Percentiles rank a stretch among this genome's conserved stretches.
phyloP scores from a whole-genome alignment of 1,140 invertebrate species.

The Nomia melanderi region DNA sequence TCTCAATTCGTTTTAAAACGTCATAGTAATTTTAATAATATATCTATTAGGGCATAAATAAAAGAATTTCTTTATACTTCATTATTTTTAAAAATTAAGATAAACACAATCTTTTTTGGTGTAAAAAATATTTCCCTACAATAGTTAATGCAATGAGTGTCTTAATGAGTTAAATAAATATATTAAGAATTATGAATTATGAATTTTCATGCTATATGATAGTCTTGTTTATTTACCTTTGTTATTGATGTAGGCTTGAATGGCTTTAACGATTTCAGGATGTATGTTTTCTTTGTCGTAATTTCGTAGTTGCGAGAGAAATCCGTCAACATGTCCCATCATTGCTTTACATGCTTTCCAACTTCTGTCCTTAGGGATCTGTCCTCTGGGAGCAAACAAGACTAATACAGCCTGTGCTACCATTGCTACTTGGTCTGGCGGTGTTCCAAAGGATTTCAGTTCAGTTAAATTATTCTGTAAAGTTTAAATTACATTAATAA shows the following conservation, averaged over 20 bases:
- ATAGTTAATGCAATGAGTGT: too few species aligned
- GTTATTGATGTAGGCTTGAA: slow-evolving; percentile 81
- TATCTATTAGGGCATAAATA: too few species aligned
- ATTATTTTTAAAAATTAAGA: too few species aligned
- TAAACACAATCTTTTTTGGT: too few species aligned
- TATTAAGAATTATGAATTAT: too few species aligned
- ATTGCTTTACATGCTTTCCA: slow-evolving; percentile 95
- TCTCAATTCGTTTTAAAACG: too few species aligned
- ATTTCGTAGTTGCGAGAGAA: slow-evolving; percentile 91
- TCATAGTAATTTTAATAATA: too few species aligned
- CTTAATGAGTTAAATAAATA: too few species aligned
- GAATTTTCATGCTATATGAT: too few species aligned
- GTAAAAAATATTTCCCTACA: too few species aligned
- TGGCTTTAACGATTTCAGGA: slow-evolving; percentile 90
- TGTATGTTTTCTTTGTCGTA: slow-evolving; percentile 98
- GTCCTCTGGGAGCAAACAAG: slow-evolving; percentile 91
- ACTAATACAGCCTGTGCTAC: slow-evolving; percentile 94
- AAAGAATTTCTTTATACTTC: too few species aligned
- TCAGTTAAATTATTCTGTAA: slow-evolving; percentile 92
- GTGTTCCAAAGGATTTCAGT: slow-evolving; percentile 94
- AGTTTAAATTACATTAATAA: neutral
- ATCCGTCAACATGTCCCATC: slow-evolving; percentile 93
- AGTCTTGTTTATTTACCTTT: too few species aligned
- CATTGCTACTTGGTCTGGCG: slow-evolving; percentile 90
- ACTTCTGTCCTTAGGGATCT: slow-evolving; percentile 94